Percentiles rank a stretch among this genome's conserved stretches.
phyloP scores from a whole-genome alignment of 2,888 invertebrate species.

The Yponomeuta plumbellus region DNA sequence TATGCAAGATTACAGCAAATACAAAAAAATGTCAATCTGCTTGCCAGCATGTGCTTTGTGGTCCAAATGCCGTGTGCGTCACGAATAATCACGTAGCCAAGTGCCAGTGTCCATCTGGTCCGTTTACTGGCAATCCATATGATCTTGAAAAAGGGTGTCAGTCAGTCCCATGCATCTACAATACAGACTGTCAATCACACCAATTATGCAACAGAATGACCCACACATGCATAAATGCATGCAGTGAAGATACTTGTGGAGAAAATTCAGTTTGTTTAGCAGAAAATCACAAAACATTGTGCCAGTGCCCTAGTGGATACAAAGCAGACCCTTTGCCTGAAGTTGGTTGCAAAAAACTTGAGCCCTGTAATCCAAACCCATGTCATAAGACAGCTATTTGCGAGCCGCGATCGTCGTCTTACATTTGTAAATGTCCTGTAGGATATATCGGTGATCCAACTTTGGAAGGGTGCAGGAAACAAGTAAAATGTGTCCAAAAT shows the following conservation, averaged over 20 bases:
- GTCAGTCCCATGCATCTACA: constrained; percentile 90
- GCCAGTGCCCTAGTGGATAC: constrained; percentile 91
- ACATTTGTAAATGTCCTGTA: constrained; percentile 86
- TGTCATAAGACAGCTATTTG: constrained; percentile 90
- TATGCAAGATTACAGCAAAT: constrained; percentile 80
- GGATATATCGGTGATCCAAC: constrained; percentile 87
- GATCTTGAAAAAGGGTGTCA: constrained; percentile 84
- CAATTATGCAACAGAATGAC: constrained; percentile 90
- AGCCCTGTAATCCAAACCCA: constrained; percentile 85
- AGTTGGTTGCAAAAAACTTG: constrained; percentile 83
- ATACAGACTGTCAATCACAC: constrained; percentile 86
- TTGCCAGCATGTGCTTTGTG: constrained; percentile 86
- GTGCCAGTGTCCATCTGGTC: constrained; percentile 92
- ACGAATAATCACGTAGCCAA: constrained; percentile 93
- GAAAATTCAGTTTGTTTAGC: constrained; percentile 91
- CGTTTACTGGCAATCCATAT: constrained; percentile 90
- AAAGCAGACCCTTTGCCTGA: constrained; percentile 89
- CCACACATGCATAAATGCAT: constrained; percentile 88
- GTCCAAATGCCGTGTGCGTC: constrained; percentile 90
- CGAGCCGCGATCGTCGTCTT: constrained; percentile 80
- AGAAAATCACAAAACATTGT: constrained; percentile 87
- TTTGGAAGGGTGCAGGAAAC: constrained; percentile 84
- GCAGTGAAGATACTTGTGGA: constrained; percentile 89
- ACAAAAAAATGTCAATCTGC: constrained; percentile 83
- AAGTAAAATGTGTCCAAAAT: constrained; percentile 84